Evolutionary conservation across 2,888 invertebrate species (phyloP).

Genomic region (Cerastis rubricosa): DNA sequence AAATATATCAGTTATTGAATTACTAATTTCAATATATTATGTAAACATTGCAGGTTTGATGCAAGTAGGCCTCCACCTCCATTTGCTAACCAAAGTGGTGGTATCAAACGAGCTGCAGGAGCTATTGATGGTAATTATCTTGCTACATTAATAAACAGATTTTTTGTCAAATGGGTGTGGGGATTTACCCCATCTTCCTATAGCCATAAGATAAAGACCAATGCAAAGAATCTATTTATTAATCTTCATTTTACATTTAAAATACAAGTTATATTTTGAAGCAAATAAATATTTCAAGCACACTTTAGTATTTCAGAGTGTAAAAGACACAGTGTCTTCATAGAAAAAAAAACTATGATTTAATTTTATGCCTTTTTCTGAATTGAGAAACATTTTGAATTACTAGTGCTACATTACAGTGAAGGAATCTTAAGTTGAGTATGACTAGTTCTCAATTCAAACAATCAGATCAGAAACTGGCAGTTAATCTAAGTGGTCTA

Average conservation of each 20-base stretch:
- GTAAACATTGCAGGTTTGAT: slow-evolving; percentile 75
- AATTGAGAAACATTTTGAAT: background rate
- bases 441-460: background rate
- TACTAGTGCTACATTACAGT: background rate
- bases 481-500: background rate
- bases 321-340: background rate
- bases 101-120: slow-evolving; percentile 70
- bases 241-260: background rate
- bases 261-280: background rate
- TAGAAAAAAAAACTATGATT: background rate
- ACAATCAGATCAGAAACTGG: background rate
- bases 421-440: background rate
- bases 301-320: background rate
- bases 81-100: slow-evolving; percentile 62
- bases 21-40: background rate
- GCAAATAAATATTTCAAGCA: background rate
- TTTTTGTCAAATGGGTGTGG: slow-evolving; percentile 16
- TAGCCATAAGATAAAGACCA: slow-evolving; percentile 45
- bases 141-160: background rate
- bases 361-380: background rate
- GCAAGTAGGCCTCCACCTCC: slow-evolving; percentile 81
- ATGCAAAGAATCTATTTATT: slow-evolving; percentile 14
- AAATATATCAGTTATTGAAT: background rate
- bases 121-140: slow-evolving; percentile 71
- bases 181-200: slow-evolving; percentile 23